Evolutionary conservation across 2,888 invertebrate species (phyloP), one percentile per base, ranked within the genome.

Genomic region (Hermaeophaga mercurialis): DNA sequence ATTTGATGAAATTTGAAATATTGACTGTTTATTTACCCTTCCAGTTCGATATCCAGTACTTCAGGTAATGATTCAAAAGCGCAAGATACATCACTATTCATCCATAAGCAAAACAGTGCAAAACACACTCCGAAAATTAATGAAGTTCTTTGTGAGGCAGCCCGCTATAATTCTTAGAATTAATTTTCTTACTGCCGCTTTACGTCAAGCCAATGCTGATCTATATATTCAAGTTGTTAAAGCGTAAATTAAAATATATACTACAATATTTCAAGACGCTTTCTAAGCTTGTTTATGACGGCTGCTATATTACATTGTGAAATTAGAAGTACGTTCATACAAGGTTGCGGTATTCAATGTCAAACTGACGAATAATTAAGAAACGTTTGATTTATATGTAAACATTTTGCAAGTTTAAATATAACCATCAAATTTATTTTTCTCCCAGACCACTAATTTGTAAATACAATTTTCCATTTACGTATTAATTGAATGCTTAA

Each of bases 151-250:
- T 28, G 39, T 28, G 24, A 12, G 17, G 11, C 8, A 38, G 39
- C 15, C 39, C 11, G 38, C 39, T 18, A 39, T 39, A 49, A 49
- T 49, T 49, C 49, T 49, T 18, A 39, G 8, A 39, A 49, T 49
- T 39, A 49, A 49, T 49, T 49, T 48, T 48, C 48, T 22, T 15
- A 33, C 47, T 26, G 24, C 24, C 34, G 39, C 19, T 24, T 19
- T 15, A 48, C 48, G 38, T 49, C 49, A 31, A 39, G 39, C 24
- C 26, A 26, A 49, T 31, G 39, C 39, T 49, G 28, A 39, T 49
- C 26, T 49, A 39, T 49, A 49, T 49, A 39, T 49, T 39, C 47
- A 14, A n/a, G 36, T 34, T 47, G 34, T 47, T 47, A 36, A 47
- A 14, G 36, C 22, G 26, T 28, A 48, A 24, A 39, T 49, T 49